These are phyloP conservation scores for Eulemur mongoz DNA, from an alignment of 2,797 vertebrate genomes.

Conservation along the genomic window DNA sequence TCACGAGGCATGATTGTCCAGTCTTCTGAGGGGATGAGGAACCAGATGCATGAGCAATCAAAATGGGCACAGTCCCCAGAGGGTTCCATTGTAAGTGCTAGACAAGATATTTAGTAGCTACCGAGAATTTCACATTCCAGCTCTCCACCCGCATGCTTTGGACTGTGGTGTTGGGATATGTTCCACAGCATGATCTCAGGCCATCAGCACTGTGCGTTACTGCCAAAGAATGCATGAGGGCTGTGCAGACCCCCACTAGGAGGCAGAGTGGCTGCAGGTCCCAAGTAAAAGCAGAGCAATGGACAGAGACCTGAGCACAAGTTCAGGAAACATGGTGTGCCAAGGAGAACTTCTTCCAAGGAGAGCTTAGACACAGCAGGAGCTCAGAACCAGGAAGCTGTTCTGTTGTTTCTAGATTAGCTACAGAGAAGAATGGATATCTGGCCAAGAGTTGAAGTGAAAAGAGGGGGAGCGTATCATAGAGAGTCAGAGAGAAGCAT, in stretches of 20 bases:
- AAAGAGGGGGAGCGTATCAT: not conserved
- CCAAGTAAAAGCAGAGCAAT: not conserved
- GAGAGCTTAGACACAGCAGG: not conserved
- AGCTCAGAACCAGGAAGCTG: not conserved
- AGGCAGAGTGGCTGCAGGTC: not conserved
- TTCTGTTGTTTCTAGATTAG: not conserved
- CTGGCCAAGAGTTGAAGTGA: not conserved
- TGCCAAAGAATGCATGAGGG: not conserved
- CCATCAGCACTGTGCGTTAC: not conserved
- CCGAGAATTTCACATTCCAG: not conserved
- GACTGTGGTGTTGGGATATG: not conserved
- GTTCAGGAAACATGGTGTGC: not conserved
- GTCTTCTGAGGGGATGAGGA: not conserved
- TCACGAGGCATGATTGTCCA: not conserved
- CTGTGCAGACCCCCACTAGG: not conserved
- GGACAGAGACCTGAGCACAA: not conserved
- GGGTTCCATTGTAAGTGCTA: not conserved
- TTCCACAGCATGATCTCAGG: not conserved
- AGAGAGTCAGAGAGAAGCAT: not conserved
- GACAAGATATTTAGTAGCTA: not conserved
- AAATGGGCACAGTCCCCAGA: not conserved
- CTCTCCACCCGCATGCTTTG: not conserved
- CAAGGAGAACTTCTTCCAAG: not conserved
- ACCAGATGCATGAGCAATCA: not conserved
- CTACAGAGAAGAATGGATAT: not conserved